Evolutionary conservation across 2,113 vertebrate species (phyloP), one percentile per base, ranked within the genome.

Genomic region (Myotis lucifugus): DNA sequence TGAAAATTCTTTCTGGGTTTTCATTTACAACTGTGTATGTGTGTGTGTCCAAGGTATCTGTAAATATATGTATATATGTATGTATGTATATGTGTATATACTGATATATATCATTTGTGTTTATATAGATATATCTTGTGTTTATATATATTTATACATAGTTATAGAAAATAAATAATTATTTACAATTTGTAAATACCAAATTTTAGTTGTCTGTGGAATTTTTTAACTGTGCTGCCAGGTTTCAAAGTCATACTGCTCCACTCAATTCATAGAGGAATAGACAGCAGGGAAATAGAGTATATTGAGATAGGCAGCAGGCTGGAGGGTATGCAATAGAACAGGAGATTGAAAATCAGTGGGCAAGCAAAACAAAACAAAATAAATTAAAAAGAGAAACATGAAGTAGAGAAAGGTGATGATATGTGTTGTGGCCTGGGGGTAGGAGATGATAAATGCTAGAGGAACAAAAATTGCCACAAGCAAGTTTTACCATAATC

Each of bases 401-500:
- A 15, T 2, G 25, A 96, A 96, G 6, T 27, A 56, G 42, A 69
- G 87, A 54, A 95, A 95, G 50, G 77, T 90, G 74, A 0, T 92
- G 72, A 8, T 81, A 59, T 52, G 48, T 32, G 17, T 40, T 37
- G 19, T 19, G 27, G 11, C 4, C 10, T 61, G 34, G 40, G 0
- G 7, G 29, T 1, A 59, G 90, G 87, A 74, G 79, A 21, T 90
- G 90, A 94, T 95, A 96, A 96, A 91, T 90, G 88, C 86, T 94
- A 82, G 95, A 97, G 95, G 96, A 95, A 97, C 77, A 97, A 92
- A 97, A 98, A 97, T 74, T 21, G 95, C 97, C 97, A 95, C 88
- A 92, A 97, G 97, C 95, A 97, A 98, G 76, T 85, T 96, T 98
- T 97, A 94, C 74, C 86, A 93, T 97, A 97, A 98, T 97, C 95